These are phyloP conservation scores for Rotaria magnacalcarata DNA, from an alignment of 2,888 invertebrate genomes.

Conservation along the genomic window DNA sequence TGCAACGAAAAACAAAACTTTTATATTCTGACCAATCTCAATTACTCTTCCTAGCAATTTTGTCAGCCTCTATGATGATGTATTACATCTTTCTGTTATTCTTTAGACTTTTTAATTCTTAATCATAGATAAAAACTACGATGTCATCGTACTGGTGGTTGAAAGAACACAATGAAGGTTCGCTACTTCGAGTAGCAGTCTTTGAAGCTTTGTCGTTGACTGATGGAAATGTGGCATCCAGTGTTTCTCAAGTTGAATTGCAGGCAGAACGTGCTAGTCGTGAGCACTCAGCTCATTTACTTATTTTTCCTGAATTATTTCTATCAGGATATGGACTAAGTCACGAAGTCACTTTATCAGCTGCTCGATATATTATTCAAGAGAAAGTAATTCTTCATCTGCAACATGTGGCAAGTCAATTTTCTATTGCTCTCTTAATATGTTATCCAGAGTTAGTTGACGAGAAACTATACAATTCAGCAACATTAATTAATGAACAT, in stretches of 20 bases:
- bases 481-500: neutral
- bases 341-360: neutral
- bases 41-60: neutral
- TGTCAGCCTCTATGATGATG: neutral
- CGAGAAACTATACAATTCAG: neutral
- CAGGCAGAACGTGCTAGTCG: neutral
- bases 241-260: neutral
- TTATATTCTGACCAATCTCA: neutral
- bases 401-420: neutral
- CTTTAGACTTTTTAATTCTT: neutral
- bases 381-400: neutral
- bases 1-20: too few species aligned
- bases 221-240: neutral
- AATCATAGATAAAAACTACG: neutral
- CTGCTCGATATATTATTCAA: neutral
- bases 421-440: slow-evolving; percentile 18
- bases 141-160: slow-evolving; percentile 2
- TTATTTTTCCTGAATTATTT: slow-evolving; percentile 7
- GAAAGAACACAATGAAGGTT: neutral
- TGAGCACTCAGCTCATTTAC: neutral
- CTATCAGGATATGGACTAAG: neutral
- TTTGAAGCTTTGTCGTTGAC: neutral
- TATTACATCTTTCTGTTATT: neutral
- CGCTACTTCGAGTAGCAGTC: slow-evolving; percentile 2
- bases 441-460: slow-evolving; percentile 15